Evolutionary conservation across 2,113 vertebrate genomes (phyloP).

Genomic region (Probosciger aterrimus): DNA sequence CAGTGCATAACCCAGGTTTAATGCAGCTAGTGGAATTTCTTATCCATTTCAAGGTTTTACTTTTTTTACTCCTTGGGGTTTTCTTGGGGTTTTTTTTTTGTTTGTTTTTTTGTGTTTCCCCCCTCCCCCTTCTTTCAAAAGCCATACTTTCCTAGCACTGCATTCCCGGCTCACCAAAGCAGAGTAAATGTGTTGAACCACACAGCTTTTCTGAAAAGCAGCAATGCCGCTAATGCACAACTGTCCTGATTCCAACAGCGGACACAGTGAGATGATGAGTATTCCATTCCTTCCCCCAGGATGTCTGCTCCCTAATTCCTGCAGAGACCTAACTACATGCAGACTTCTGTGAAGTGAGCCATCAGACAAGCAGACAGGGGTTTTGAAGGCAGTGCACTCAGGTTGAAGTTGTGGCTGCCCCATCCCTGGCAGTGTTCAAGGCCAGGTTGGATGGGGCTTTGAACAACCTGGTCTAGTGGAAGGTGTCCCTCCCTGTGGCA

Average conservation of each 20-base stretch:
- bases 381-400: background rate
- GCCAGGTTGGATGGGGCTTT: background rate
- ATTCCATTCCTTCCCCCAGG: background rate
- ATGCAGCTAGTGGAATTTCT: background rate
- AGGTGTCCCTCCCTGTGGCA: background rate
- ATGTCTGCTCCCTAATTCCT: background rate
- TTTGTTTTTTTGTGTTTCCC: background rate
- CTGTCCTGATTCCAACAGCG: rapidly evolving
- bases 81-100: too few species aligned
- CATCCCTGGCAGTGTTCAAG: background rate
- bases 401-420: background rate
- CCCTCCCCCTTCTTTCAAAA: background rate
- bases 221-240: background rate
- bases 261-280: background rate
- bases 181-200: background rate
- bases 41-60: background rate
- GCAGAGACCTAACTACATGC: background rate
- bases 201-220: background rate
- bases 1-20: rapidly evolving
- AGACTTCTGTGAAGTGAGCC: background rate
- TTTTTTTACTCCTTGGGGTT: background rate
- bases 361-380: too few species aligned
- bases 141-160: background rate
- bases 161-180: background rate
- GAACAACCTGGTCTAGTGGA: background rate